Evolutionary conservation across 37 sponge, comb jelly and placozoan genomes (phyloP).

Genomic region (Chondrilla cf. caribensis): DNA sequence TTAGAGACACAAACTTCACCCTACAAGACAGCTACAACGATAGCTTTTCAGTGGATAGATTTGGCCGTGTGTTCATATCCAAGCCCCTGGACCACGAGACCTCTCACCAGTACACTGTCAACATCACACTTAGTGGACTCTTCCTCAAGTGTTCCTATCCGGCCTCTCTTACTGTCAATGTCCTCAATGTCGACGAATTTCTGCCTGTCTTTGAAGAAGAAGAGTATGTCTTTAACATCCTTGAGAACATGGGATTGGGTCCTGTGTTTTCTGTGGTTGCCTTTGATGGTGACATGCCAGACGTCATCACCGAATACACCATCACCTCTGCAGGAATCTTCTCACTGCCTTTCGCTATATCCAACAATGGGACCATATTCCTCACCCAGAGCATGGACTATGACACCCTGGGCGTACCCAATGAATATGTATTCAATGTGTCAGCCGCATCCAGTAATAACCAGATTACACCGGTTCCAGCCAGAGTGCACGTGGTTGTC

Average conservation of each 20-base stretch:
- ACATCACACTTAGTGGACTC: not conserved
- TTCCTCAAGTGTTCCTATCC: not conserved
- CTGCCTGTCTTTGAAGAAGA: constrained; percentile 35
- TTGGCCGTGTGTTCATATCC: constrained; percentile 1
- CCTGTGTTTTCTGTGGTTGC: constrained; percentile 48
- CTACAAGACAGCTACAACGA: not conserved
- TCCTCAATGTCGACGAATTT: constrained; percentile 52
- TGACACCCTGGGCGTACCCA: not conserved
- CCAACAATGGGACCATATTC: not conserved
- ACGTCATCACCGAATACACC: constrained; percentile 29
- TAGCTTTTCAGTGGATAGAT: not conserved
- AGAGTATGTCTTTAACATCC: constrained; percentile 21
- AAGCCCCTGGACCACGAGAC: not conserved
- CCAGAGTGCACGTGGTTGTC: constrained; percentile 33
- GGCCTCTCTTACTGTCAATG: constrained; percentile 33
- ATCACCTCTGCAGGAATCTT: not conserved
- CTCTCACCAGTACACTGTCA: not conserved
- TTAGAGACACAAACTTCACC: not conserved
- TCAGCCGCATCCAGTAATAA: not conserved
- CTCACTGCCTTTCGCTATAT: not conserved
- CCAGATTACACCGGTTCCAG: not conserved
- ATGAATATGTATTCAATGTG: not conserved
- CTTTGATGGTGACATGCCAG: constrained; percentile 42
- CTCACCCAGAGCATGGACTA: not conserved
- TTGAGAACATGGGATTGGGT: constrained; percentile 19